Evolutionary conservation across 2,888 invertebrate genomes (phyloP).

Genomic region (Axea sp.): DNA sequence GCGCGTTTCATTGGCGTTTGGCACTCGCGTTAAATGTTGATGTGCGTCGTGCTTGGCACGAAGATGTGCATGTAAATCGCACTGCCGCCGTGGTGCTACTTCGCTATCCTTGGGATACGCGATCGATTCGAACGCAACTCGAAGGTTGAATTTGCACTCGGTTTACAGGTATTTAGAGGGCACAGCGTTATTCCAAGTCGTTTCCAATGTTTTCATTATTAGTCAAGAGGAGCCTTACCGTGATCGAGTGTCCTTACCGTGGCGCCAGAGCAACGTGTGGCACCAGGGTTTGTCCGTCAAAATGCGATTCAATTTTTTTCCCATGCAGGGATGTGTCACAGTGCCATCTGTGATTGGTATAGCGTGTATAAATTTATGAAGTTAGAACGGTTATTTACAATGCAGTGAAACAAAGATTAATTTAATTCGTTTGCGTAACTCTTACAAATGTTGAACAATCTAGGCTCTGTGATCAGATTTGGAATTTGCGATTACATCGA

Average conservation of each 20-base stretch:
- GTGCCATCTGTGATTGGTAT: constrained; percentile 16
- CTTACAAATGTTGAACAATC: too few relatives aligned
- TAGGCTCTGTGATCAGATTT: too few relatives aligned
- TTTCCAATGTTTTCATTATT: constrained; percentile 27
- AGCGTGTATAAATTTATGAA: too few relatives aligned
- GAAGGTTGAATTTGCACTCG: constrained; percentile 56
- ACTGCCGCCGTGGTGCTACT: constrained; percentile 28
- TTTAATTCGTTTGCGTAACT: too few relatives aligned
- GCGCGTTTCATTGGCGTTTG: constrained; percentile 39
- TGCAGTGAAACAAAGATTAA: too few relatives aligned
- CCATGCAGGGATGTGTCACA: not conserved
- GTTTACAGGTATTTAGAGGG: constrained; percentile 39
- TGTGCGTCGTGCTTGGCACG: constrained; percentile 39
- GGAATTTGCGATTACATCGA: too few relatives aligned
- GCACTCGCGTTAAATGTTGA: constrained; percentile 24
- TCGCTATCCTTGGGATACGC: constrained; percentile 50
- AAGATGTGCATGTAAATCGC: constrained; percentile 50
- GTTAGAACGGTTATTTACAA: too few relatives aligned
- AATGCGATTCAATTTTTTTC: not conserved
- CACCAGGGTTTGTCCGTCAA: too few relatives aligned
- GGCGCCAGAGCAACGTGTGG: too few relatives aligned
- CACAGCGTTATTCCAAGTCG: constrained; percentile 15
- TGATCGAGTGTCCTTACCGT: too few relatives aligned
- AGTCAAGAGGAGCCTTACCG: not conserved
- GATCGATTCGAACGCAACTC: constrained; percentile 49